A percentile compares a stretch with the other conserved stretches of the same genome.
These are phyloP conservation scores for Chaenocephalus aceratus DNA, from an alignment of 2,113 vertebrate genomes.

Conservation along the genomic window DNA sequence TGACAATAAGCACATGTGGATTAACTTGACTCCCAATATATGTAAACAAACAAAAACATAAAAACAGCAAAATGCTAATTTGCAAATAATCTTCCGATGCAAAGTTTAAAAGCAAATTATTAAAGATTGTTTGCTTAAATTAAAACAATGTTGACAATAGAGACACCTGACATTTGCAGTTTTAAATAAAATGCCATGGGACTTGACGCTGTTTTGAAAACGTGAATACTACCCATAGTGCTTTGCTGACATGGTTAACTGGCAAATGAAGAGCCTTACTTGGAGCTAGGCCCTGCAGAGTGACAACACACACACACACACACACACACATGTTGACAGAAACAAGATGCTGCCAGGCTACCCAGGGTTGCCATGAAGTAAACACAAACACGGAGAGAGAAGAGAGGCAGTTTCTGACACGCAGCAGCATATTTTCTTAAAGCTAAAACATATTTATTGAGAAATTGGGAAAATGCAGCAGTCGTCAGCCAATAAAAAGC, in stretches of 20 bases:
- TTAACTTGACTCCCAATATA: too few species aligned
- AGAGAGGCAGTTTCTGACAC: neutral
- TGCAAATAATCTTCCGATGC: too few species aligned
- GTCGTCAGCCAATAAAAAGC: neutral
- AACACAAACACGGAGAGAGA: neutral
- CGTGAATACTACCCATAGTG: neutral
- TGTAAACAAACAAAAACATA: too few species aligned
- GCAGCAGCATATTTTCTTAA: neutral
- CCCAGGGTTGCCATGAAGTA: neutral
- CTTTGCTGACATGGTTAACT: constrained; percentile 1
- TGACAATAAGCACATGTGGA: too few species aligned
- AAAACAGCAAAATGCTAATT: too few species aligned
- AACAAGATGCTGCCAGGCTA: constrained; percentile 21
- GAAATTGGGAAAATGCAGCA: constrained; percentile 20
- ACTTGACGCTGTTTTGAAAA: neutral
- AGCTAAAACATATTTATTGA: constrained; percentile 2
- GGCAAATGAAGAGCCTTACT: constrained; percentile 14
- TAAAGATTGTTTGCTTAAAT: neutral
- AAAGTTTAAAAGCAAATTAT: too few species aligned
- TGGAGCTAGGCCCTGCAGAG: neutral
- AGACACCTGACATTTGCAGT: neutral
- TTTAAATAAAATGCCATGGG: neutral
- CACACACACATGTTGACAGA: neutral
- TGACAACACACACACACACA: constrained; percentile 29
- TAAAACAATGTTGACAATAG: too few species aligned